Conservation (phyloP, 1,140 invertebrate genomes). For the Trichonephila clavipes region DNA sequence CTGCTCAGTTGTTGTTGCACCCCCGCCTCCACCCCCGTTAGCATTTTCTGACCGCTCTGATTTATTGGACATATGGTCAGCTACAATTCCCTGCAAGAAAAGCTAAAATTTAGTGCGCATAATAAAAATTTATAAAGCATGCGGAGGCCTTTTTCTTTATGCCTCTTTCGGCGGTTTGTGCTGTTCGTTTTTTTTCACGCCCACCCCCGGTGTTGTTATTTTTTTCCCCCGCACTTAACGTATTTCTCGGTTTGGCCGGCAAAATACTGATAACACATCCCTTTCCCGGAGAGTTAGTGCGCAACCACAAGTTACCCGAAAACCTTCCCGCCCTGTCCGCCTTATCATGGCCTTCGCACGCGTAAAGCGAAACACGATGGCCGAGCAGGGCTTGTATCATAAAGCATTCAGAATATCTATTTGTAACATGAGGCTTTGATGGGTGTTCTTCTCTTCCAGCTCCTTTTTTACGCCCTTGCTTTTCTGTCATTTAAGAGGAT, state of each 20-base stretch:
- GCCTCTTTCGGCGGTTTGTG: constrained; percentile 57
- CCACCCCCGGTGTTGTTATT: background rate
- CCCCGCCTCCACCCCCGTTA: background rate
- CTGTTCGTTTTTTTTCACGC: background rate
- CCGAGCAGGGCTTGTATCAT: constrained; percentile 36
- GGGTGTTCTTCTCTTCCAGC: background rate
- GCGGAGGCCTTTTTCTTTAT: constrained; percentile 58
- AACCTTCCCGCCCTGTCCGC: constrained; percentile 19
- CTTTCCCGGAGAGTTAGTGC: constrained; percentile 54
- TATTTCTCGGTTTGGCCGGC: constrained; percentile 72
- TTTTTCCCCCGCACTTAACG: constrained; percentile 22
- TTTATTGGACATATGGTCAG: constrained; percentile 71
- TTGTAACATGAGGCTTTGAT: constrained; percentile 63
- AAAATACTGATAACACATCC: constrained; percentile 65
- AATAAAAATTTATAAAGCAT: constrained; percentile 76
- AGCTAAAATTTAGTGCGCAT: constrained; percentile 72
- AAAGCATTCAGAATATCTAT: constrained; percentile 74
- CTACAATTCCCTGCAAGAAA: constrained; percentile 46
- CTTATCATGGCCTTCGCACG: constrained; percentile 67
- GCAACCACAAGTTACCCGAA: constrained; percentile 69
- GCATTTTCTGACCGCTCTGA: constrained; percentile 54
- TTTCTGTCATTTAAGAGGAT: background rate
- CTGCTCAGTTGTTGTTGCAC: background rate
- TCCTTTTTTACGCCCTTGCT: background rate
- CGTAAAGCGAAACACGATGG: constrained; percentile 45